phyloP scores from a whole-genome alignment of 2,888 invertebrate genomes.

The Yponomeuta cagnagella region DNA sequence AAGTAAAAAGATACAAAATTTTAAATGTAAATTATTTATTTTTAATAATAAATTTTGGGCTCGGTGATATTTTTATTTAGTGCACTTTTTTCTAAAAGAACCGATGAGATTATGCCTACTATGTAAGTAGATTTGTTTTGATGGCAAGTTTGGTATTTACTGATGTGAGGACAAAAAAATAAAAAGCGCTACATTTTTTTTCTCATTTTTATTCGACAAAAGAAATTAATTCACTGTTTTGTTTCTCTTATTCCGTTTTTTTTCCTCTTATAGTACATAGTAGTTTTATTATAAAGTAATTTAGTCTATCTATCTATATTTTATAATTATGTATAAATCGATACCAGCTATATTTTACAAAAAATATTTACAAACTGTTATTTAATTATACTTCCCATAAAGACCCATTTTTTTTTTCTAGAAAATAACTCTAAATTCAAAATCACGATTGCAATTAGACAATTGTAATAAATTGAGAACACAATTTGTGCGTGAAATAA shows the following conservation, averaged over 20 bases:
- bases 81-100: too few relatives aligned
- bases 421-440: constrained; percentile 26
- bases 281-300: constrained; percentile 63
- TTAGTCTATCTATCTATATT: constrained; percentile 67
- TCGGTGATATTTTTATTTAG: too few relatives aligned
- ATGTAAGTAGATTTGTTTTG: too few relatives aligned
- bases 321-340: constrained; percentile 59
- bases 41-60: too few relatives aligned
- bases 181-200: constrained; percentile 45
- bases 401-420: constrained; percentile 47
- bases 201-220: constrained; percentile 73
- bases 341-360: constrained; percentile 67
- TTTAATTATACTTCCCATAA: constrained; percentile 51
- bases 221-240: constrained; percentile 64
- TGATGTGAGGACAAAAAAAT: constrained; percentile 25
- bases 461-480: constrained; percentile 38
- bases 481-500: constrained; percentile 42
- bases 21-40: too few relatives aligned
- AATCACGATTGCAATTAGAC: constrained; percentile 35
- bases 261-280: constrained; percentile 61
- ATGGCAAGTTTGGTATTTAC: too few relatives aligned
- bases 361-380: constrained; percentile 64
- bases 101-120: too few relatives aligned
- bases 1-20: too few relatives aligned
- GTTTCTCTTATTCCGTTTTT: constrained; percentile 65